Evolutionary conservation across 2,888 invertebrate species (phyloP).

Genomic region (Phoenoteleia sp.): DNA sequence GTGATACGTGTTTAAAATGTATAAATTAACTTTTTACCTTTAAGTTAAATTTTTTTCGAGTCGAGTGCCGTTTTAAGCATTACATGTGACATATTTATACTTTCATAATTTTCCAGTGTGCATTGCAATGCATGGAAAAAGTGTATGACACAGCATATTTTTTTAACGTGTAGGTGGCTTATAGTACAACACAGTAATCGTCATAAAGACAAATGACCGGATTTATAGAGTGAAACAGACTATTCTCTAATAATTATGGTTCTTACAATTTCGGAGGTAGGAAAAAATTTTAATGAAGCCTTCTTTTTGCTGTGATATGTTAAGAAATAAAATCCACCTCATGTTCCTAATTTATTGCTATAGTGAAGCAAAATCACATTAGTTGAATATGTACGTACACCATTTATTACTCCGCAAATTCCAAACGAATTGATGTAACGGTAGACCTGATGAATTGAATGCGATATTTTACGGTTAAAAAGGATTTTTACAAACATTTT

Average conservation of each 20-base stretch:
- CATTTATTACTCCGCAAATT: slow-evolving; percentile 71
- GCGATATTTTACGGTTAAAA: background rate
- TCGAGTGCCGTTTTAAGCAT: background rate
- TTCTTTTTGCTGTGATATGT: background rate
- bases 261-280: too few relatives aligned
- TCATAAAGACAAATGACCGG: too few relatives aligned
- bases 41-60: background rate
- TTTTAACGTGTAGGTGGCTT: too few relatives aligned
- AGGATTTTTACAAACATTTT: background rate
- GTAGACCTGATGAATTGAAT: slow-evolving; percentile 79
- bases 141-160: background rate
- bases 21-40: background rate
- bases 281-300: too few relatives aligned
- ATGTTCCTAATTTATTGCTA: background rate
- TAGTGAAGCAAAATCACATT: background rate
- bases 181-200: too few relatives aligned
- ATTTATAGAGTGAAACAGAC: too few relatives aligned
- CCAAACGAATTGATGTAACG: slow-evolving; percentile 81
- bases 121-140: background rate
- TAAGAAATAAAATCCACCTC: too few relatives aligned
- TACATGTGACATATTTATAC: background rate
- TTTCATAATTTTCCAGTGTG: background rate
- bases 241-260: too few relatives aligned
- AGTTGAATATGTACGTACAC: background rate
- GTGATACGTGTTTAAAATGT: slow-evolving; percentile 8